Evolutionary conservation across 1,140 invertebrate species (phyloP), one percentile per base, ranked within the genome.

Genomic region (Medauroidea extradentata): DNA sequence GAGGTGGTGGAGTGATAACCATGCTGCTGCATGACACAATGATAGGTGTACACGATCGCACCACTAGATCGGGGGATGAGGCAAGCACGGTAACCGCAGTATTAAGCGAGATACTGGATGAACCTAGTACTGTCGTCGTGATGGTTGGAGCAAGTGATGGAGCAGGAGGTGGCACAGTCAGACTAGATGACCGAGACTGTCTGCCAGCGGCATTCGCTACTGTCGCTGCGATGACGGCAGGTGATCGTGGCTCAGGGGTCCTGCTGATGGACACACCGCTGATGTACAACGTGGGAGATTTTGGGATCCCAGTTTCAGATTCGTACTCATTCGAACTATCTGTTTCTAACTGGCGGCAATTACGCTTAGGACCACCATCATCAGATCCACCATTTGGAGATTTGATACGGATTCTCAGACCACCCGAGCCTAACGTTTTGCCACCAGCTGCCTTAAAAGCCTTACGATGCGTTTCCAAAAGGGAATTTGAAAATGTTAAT

Each of bases 261-360:
- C 81, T 70, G 27, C 75, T 80, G 57, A 83, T 83, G 1, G 80
- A 81, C n/a, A 83, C 80, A n/a, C 81, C 81, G 24, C 78, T 80
- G 55, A 83, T 83, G 65, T 79, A 82, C 13, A 83, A 67, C 0
- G 80, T 83, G 5, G 81, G 81, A 3, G 80, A 82, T 67, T 80
- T 81, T 7, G 81, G 80, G 43, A 83, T 81, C 1, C 80, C 81
- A 16, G 79, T 81, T 67, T 82, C 80, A 19, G 78, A 80, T 69
- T 81, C 79, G 63, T 79, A 80, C 57, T 82, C 80, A 53, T 80
- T 80, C 5, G 77, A 78, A 65, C 79, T 79, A 59, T 80, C 78
- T 2, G 78, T 79, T 65, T 79, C 78, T 43, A 78, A 58, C 60
- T 54, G 61, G 42, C 44, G 44, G 25, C 49, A 25, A 34, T 16